Percentiles rank a stretch among this genome's conserved stretches.
These are phyloP conservation scores for Paragorgia papillata DNA, from an alignment of 92 coral and sea anemone genomes.

Conservation along the genomic window DNA sequence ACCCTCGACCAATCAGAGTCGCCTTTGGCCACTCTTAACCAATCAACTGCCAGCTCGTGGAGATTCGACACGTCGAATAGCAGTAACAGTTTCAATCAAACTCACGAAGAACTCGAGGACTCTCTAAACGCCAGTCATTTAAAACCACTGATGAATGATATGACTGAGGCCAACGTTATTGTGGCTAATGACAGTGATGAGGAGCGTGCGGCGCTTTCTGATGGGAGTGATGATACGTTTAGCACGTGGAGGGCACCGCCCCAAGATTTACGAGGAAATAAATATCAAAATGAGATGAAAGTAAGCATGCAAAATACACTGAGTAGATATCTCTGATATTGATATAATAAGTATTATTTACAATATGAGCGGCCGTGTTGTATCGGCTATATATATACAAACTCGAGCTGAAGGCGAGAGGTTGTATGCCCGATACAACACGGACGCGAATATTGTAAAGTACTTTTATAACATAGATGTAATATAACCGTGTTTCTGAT, in stretches of 20 bases:
- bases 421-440: too few relatives aligned
- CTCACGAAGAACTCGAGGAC: constrained; percentile 55
- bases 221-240: constrained; percentile 86
- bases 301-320: constrained; percentile 34
- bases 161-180: constrained; percentile 42
- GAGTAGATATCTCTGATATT: too few relatives aligned
- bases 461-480: too few relatives aligned
- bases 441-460: too few relatives aligned
- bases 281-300: constrained; percentile 95
- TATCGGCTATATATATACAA: too few relatives aligned
- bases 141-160: constrained; percentile 34
- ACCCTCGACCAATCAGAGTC: constrained; percentile 79
- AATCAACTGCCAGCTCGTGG: constrained; percentile 94
- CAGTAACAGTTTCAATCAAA: constrained; percentile 59
- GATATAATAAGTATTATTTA: too few relatives aligned
- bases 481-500: too few relatives aligned
- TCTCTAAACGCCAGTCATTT: constrained; percentile 64
- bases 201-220: constrained; percentile 74
- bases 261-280: constrained; percentile 65
- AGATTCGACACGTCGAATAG: constrained; percentile 82
- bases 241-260: constrained; percentile 95
- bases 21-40: constrained; percentile 73
- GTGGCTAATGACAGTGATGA: constrained; percentile 59
- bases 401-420: too few relatives aligned
- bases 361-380: too few relatives aligned